phyloP scores from a whole-genome alignment of 2,113 vertebrate genomes.

The Nansenia antarctica region DNA sequence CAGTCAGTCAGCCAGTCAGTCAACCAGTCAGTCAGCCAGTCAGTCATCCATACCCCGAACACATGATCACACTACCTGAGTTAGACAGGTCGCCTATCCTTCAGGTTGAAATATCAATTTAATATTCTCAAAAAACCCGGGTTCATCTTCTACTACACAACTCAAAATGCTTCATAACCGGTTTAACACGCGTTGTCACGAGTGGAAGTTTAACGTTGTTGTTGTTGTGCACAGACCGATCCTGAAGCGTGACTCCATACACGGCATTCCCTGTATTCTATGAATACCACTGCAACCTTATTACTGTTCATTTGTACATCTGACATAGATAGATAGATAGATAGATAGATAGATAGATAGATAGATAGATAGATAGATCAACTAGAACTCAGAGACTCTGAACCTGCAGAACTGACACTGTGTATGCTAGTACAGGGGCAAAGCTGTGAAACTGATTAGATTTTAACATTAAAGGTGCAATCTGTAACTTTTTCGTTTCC shows the following conservation, averaged over 20 bases:
- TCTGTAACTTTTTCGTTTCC: too few relatives aligned
- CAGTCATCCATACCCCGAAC: too few relatives aligned
- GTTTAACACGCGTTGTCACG: background rate
- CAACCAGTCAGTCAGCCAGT: too few relatives aligned
- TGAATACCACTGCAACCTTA: conserved; percentile 78
- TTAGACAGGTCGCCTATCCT: background rate
- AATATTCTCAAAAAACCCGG: too few relatives aligned
- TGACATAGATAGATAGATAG: conserved; percentile 49
- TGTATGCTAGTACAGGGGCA: conserved; percentile 71
- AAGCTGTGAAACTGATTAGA: conserved; percentile 71
- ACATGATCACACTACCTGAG: background rate
- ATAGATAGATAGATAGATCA: conserved; percentile 44
- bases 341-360: too few relatives aligned
- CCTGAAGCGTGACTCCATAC: conserved; percentile 43
- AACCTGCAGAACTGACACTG: conserved; percentile 92
- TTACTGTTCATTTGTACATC: conserved; percentile 71
- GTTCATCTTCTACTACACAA: background rate
- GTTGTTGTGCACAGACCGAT: conserved; percentile 16
- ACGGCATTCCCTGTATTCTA: conserved; percentile 78
- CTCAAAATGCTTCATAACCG: background rate
- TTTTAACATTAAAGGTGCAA: conserved; percentile 64
- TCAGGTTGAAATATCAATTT: background rate
- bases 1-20: too few relatives aligned
- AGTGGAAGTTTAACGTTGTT: background rate
- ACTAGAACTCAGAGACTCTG: conserved; percentile 74